phyloP scores from a whole-genome alignment of 2,888 invertebrate species.

The Rhingia campestris region DNA sequence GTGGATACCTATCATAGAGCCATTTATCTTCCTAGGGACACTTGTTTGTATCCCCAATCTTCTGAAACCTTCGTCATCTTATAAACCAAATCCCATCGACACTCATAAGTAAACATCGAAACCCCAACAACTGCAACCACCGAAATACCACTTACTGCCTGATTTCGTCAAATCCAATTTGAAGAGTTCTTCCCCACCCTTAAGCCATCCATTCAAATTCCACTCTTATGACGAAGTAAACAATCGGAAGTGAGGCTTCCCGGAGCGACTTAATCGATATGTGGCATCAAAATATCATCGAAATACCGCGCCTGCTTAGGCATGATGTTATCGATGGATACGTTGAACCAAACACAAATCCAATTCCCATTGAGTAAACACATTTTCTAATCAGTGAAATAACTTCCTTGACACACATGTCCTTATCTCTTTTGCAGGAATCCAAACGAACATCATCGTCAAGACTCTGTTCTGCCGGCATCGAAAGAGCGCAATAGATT shows the following conservation, averaged over 20 bases:
- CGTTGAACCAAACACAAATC: background rate
- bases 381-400: conserved; percentile 54
- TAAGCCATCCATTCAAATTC: conserved; percentile 14
- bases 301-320: conserved; percentile 25
- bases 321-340: conserved; percentile 44
- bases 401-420: conserved; percentile 24
- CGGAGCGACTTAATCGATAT: conserved; percentile 56
- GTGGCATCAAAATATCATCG: conserved; percentile 32
- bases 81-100: background rate
- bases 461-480: conserved; percentile 89
- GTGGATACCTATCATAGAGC: too few species aligned
- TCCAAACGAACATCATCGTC: conserved; percentile 92
- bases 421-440: conserved; percentile 84
- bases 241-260: conserved; percentile 45
- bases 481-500: conserved; percentile 93
- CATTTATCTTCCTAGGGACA: too few species aligned
- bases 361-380: conserved; percentile 34
- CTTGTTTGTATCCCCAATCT: too few species aligned
- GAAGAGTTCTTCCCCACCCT: conserved; percentile 5
- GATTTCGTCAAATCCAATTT: conserved; percentile 33
- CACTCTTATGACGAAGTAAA: conserved; percentile 35
- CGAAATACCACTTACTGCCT: conserved; percentile 20
- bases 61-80: background rate
- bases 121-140: conserved; percentile 15
- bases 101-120: conserved; percentile 10